A percentile compares a stretch with the other conserved stretches of the same genome.
phyloP scores from a whole-genome alignment of 2,888 invertebrate genomes.

The Drosophila atroscutellata region DNA sequence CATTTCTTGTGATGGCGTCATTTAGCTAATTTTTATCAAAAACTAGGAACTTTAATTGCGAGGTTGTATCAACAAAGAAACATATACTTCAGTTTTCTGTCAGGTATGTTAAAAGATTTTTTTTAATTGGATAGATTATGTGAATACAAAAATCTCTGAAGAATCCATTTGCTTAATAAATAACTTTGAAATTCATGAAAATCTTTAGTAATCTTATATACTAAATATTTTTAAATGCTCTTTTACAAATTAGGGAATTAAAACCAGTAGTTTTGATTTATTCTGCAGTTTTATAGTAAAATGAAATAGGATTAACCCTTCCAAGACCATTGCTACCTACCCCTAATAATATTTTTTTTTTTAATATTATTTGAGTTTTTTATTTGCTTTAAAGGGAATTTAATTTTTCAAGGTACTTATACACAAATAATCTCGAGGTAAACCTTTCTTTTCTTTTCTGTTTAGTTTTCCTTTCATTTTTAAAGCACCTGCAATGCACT shows the following conservation, averaged over 20 bases:
- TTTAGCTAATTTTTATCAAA: neutral
- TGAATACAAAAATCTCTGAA: neutral
- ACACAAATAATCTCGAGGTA: neutral
- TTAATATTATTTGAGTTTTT: neutral
- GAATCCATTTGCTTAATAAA: neutral
- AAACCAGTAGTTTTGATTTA: neutral
- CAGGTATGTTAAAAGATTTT: neutral
- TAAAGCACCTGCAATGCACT: slow-evolving; percentile 51
- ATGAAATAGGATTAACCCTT: neutral
- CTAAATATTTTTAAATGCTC: neutral
- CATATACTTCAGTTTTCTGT: neutral
- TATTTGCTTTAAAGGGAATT: neutral
- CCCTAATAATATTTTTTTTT: neutral
- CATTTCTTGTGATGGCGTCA: neutral
- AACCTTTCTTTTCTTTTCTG: slow-evolving; percentile 21
- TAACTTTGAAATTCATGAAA: neutral
- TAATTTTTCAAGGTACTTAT: neutral
- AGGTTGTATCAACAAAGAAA: neutral
- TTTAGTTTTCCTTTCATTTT: slow-evolving; percentile 14
- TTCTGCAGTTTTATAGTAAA: neutral
- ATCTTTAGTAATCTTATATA: neutral
- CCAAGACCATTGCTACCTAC: neutral
- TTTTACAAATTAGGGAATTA: neutral
- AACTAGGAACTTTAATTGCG: neutral
- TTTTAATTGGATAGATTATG: neutral